Evolutionary conservation across 2,888 invertebrate genomes (phyloP), one percentile per base, ranked within the genome.

Genomic region (Agrotis clavis): DNA sequence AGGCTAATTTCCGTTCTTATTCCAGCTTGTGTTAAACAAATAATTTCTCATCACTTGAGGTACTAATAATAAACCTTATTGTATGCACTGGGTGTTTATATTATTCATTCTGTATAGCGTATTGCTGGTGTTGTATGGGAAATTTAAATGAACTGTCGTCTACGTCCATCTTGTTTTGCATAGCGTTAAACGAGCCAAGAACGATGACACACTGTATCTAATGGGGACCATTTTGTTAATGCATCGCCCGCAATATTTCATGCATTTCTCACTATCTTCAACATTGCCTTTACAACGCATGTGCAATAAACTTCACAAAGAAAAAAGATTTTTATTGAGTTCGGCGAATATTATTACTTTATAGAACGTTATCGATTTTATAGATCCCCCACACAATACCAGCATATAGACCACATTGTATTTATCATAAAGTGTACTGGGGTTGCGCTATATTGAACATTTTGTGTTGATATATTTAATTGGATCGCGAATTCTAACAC

Each of bases 81-180:
- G 88, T 92, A 91, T 92, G 95, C 95, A 95, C 95, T 93, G 94
- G 92, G 94, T 95, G 94, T 95, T 93, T 88, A 91, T 93, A 92
- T 91, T 92, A 90, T 92, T 89, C 77, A 80, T 83, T 85, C 80
- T 87, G 82, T 86, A 87, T 86, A 74, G 50, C 72, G 60, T 74
- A 64, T 68, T 53, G 50, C 67, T 75, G 74, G 59, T 72, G 62
- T 78, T 75, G 82, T 84, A 63, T 74, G 80, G 66, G 72, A 66
- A 57, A 48, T 71, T 51, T 19, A 4, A 30, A 53, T 65, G 35
- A 50, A 54, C 54, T 77, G 48, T 41, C 59, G 41, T n/a, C 21
- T 63, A 59, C 16, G 9, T 2, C 59, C 51, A n/a, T 71, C 25
- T 53, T 67, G 50, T 67, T 66, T 72, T 63, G 35, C 30, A 14